These are phyloP conservation scores for Enhydra lutris DNA, from an alignment of 2,113 vertebrate species.

Conservation along the genomic window DNA sequence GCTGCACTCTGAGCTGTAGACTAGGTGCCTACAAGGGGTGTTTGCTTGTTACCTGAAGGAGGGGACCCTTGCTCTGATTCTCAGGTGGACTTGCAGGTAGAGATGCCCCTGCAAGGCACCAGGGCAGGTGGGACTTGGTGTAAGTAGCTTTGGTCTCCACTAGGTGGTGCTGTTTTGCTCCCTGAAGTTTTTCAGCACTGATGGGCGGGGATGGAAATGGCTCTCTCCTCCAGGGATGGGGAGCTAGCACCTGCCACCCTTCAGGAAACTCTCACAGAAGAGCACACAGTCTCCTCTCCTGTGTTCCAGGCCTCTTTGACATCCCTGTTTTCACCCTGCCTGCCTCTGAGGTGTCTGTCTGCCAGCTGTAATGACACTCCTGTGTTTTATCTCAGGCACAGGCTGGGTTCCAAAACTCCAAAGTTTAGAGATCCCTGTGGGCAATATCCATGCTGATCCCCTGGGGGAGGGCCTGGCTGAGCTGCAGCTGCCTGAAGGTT, in stretches of 20 bases:
- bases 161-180: neutral
- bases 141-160: neutral
- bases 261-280: neutral
- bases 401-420: neutral
- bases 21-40: neutral
- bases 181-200: neutral
- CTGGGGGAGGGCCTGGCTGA: neutral
- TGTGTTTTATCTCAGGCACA: neutral
- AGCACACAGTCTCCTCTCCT: neutral
- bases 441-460: neutral
- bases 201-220: neutral
- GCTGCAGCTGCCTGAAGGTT: neutral
- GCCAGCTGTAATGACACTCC: neutral
- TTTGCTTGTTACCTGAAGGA: neutral
- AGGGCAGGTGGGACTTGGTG: neutral
- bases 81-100: neutral
- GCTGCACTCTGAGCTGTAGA: neutral
- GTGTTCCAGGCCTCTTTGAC: neutral
- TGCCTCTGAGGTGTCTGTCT: neutral
- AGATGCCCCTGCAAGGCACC: neutral
- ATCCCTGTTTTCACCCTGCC: neutral
- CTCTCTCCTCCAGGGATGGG: neutral
- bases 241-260: neutral
- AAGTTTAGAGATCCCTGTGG: neutral
- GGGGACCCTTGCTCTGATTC: neutral